Evolutionary conservation across 2,888 invertebrate species (phyloP), one percentile per base, ranked within the genome.

Genomic region (Habroteleia sp.): DNA sequence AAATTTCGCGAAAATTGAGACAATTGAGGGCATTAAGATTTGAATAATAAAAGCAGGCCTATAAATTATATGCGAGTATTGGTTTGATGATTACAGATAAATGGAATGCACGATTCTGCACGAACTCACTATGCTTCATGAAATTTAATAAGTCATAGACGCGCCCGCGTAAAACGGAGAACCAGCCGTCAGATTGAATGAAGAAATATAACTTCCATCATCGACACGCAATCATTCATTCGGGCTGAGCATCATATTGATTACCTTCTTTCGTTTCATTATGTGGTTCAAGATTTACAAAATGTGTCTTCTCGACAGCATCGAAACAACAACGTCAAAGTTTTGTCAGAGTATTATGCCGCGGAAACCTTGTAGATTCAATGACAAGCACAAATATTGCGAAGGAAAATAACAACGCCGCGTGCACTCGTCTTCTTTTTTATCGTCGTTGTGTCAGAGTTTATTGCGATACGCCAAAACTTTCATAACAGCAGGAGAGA

Each of bases 401-500:
- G 31, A 37, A 54, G 23, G 74, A 75, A 76, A 77, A 77, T 75
- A 75, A 65, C 68, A 54, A 62, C 14, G 11, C 29, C 50, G 42
- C 13, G 29, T 7, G 8, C n/a, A n/a, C 11, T 23, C 23, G 46
- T 46, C 50, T 31, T 62, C 54, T 42, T 39, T 65, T 52, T 48
- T 29, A 60, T 54, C 65, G 62, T 52, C 23, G 52, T 25, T 11
- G 39, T 50, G 41, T 25, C 13, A 25, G 31, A 73, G 71, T 76
- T 76, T 77, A 80, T 76, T 66, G 41, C 72, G 62, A 60, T 52
- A 56, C 56, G 46, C 52, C 65, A 50, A 65, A 76, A 78, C 52
- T 75, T 77, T 62, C 65, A 52, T 39, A 69, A 73, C 66, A 29
- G 11, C 52, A 13, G 14, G 58, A 56, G 63, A 52, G 8, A 31